These are phyloP conservation scores for Eledona agricola DNA, from an alignment of 2,888 invertebrate genomes.

Conservation along the genomic window DNA sequence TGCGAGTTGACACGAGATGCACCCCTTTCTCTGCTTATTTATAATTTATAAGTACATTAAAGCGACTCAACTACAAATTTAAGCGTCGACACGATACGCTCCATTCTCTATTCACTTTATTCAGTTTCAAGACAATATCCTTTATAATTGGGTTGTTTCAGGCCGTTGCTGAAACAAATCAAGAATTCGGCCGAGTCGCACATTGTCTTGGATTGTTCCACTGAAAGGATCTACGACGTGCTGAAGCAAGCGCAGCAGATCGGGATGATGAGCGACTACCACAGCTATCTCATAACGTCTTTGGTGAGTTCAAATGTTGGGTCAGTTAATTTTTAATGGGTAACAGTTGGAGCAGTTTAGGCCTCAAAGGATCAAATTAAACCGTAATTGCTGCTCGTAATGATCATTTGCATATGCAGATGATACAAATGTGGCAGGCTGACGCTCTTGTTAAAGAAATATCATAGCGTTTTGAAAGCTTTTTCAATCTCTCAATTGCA, in stretches of 20 bases:
- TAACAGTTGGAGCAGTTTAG: conserved; percentile 16
- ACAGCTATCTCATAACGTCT: conserved; percentile 92
- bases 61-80: conserved; percentile 22
- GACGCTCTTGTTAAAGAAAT: conserved; percentile 2
- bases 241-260: conserved; percentile 94
- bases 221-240: conserved; percentile 85
- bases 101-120: no score
- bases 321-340: no score
- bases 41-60: conserved; percentile 24
- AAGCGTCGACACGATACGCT: conserved; percentile 7
- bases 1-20: conserved; percentile 16
- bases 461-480: background rate
- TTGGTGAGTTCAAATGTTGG: conserved; percentile 79
- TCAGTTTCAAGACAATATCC: no score
- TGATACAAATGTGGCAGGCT: conserved; percentile 8
- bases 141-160: no score
- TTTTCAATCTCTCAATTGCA: background rate
- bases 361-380: conserved; percentile 20
- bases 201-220: conserved; percentile 89
- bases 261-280: conserved; percentile 96
- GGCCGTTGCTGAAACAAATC: conserved; percentile 88
- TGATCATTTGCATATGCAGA: conserved; percentile 31
- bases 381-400: conserved; percentile 21
- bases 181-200: conserved; percentile 92
- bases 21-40: conserved; percentile 19